Evolutionary conservation across 2,797 vertebrate genomes (phyloP).

Genomic region (Fratercula arctica): DNA sequence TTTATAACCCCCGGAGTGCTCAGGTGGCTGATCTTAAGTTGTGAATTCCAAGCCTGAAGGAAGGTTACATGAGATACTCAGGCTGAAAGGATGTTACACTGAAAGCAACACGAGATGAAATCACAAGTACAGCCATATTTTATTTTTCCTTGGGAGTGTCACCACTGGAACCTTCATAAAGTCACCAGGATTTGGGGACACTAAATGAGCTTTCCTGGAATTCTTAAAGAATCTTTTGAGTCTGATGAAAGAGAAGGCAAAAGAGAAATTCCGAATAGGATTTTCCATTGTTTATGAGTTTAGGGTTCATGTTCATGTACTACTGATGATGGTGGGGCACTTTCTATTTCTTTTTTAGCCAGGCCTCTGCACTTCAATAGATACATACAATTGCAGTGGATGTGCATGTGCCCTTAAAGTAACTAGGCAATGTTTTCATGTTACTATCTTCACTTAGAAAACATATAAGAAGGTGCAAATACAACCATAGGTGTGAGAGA

Average conservation of each 20-base stretch:
- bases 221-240: neutral
- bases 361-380: neutral
- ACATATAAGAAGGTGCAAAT: neutral
- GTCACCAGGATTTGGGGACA: neutral
- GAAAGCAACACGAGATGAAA: neutral
- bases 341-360: neutral
- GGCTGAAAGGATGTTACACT: neutral
- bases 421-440: neutral
- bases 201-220: neutral
- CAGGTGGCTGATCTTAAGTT: neutral
- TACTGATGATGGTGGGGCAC: neutral
- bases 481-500: neutral
- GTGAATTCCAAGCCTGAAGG: neutral
- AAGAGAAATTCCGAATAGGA: neutral
- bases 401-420: neutral
- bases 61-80: accelerated
- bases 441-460: neutral
- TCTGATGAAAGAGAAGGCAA: neutral
- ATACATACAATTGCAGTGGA: neutral
- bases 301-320: neutral
- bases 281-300: neutral
- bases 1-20: neutral
- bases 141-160: neutral
- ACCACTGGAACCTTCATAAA: neutral
- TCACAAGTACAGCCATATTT: neutral